These are phyloP conservation scores for Andinoacara biseriatus DNA, from an alignment of 2,113 vertebrate species.

Conservation along the genomic window DNA sequence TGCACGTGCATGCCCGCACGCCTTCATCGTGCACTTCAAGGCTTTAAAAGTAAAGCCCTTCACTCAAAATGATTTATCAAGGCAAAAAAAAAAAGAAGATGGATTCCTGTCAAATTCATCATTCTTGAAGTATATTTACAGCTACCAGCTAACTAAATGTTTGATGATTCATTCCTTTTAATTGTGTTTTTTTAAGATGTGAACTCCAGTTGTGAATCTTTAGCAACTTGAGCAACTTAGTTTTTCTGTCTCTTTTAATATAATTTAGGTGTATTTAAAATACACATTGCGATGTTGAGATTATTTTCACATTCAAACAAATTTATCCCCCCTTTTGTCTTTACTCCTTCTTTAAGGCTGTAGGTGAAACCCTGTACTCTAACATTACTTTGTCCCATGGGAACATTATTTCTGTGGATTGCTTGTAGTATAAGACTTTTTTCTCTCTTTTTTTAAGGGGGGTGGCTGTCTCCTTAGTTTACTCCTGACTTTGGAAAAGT, in stretches of 20 bases:
- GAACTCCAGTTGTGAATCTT: neutral
- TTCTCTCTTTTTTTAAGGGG: neutral
- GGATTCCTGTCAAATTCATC: neutral
- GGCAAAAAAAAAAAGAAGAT: neutral
- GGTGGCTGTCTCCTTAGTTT: conserved; percentile 67
- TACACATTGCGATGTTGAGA: conserved; percentile 4
- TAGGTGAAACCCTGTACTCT: conserved; percentile 21
- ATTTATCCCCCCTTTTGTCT: conserved; percentile 30
- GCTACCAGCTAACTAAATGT: conserved; percentile 5
- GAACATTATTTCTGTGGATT: conserved; percentile 48
- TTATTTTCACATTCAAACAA: conserved; percentile 29
- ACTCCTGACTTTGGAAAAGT: conserved; percentile 59
- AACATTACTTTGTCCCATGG: conserved; percentile 41
- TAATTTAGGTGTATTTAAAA: conserved; percentile 11
- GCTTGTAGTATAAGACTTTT: conserved; percentile 14
- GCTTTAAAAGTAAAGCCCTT: conserved; percentile 35
- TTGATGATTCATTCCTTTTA: neutral
- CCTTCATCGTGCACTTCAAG: conserved; percentile 60
- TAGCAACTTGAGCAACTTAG: neutral
- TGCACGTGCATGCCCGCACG: conserved; percentile 52
- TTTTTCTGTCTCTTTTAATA: neutral
- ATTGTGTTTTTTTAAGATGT: neutral
- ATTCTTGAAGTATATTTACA: conserved; percentile 30
- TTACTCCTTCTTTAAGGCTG: conserved; percentile 13
- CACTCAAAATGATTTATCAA: conserved; percentile 40